phyloP scores from a whole-genome alignment of 30 jellyfish, hydroid and myxozoan species.

The Aurelia sp. region DNA sequence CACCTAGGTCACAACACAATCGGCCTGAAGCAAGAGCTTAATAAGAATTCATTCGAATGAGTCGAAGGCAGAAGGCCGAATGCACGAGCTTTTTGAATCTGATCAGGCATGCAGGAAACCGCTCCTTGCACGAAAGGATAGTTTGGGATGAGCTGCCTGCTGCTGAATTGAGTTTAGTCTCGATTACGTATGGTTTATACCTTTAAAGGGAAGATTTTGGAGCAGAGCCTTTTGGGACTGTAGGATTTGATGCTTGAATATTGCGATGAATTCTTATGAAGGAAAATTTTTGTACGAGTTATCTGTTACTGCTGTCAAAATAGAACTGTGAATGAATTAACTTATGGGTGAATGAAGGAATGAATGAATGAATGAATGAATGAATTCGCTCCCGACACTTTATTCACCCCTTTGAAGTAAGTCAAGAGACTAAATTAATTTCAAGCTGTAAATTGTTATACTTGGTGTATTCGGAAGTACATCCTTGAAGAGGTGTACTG shows the following conservation, averaged over 20 bases:
- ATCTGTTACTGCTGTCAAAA: no score
- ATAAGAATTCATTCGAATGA: conserved; percentile 8
- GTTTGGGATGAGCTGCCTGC: conserved; percentile 22
- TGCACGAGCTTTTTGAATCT: neutral
- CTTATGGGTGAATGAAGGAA: no score
- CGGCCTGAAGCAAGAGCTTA: conserved; percentile 53
- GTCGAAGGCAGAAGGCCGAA: conserved; percentile 12
- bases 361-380: no score
- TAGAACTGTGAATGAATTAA: no score
- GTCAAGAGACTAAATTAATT: no score
- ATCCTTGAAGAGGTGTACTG: no score
- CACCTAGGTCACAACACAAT: conserved; percentile 59
- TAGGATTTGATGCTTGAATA: neutral
- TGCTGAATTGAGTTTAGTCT: neutral
- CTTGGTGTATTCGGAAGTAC: no score
- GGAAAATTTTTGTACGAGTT: no score
- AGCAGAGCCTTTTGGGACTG: neutral
- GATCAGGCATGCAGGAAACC: conserved; percentile 52
- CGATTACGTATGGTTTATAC: neutral
- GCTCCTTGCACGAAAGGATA: conserved; percentile 63
- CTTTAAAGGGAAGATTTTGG: neutral
- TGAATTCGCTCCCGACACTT: no score
- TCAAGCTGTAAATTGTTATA: no score
- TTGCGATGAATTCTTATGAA: neutral
- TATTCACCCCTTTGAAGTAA: no score